phyloP scores from a whole-genome alignment of 2,113 vertebrate species.

The Acrocephalus kingi region DNA sequence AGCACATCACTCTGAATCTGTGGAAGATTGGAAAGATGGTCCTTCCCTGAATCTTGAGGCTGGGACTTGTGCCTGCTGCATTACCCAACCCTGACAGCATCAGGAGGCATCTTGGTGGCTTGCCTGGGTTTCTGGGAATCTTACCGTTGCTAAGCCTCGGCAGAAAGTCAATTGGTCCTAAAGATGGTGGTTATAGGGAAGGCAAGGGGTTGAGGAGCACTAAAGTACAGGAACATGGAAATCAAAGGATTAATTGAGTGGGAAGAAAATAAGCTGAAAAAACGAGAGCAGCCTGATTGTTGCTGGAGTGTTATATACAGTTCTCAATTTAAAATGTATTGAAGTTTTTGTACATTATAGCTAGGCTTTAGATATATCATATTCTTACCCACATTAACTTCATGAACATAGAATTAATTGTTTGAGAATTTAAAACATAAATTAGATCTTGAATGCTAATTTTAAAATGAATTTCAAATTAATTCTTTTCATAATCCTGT shows the following conservation, averaged over 20 bases:
- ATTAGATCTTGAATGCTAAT: conserved; percentile 3
- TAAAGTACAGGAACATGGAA: background rate
- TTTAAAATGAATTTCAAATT: conserved; percentile 29
- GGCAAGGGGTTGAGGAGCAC: background rate
- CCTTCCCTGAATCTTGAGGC: background rate
- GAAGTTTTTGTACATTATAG: background rate
- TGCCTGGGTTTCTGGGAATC: background rate
- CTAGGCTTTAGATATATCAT: background rate
- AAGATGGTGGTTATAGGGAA: background rate
- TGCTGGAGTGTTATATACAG: background rate
- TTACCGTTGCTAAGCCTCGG: background rate
- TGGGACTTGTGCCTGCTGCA: background rate
- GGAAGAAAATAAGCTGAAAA: background rate
- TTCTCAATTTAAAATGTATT: background rate
- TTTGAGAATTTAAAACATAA: conserved; percentile 32
- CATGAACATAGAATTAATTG: background rate
- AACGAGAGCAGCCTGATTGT: background rate
- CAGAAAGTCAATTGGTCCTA: background rate
- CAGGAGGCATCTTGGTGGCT: background rate
- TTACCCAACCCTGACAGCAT: background rate
- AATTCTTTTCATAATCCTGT: background rate
- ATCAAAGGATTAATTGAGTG: background rate
- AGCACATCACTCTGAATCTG: background rate
- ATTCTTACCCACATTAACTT: background rate
- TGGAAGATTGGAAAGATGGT: background rate